Base-by-base conservation (phyloP, 2,888 invertebrate species). In the Sussaba pulchella region DNA sequence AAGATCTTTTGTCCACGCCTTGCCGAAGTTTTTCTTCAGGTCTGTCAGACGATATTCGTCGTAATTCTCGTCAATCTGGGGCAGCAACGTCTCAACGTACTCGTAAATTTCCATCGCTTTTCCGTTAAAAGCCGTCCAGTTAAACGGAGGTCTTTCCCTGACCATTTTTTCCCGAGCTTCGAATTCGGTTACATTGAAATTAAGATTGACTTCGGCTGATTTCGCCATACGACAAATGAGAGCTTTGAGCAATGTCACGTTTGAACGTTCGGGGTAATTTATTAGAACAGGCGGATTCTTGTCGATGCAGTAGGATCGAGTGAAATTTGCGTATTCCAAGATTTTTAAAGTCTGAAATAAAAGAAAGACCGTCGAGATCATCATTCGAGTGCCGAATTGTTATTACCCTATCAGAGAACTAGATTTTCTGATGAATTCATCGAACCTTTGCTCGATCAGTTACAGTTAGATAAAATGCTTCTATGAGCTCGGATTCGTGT, bases 51-150 rank as follows among this genome's bases (percentile, higher is more conserved):
- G 79, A 8, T 77, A 70, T 8, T 70, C 45, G 31, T 85, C 79
- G 41, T 86, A 80, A 2, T 80, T 47, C 2, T 85, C 57, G 70
- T 87, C 83, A 26, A 87, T 73, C 24, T 85, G 84, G 6, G 88
- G 87, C 4, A 90, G 59, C 41, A 89, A 24, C 0, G 83, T 82
- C 69, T 91, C 90, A 61, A 91, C 83, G 66, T 90, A 86, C 3
- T 83, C 82, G 70, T 91, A 90, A 83, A 91, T 87, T 52, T 85
- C 82, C 26, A 91, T 71, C 10, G 83, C 64, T 66, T 87, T 87
- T 31, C 81, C 85, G 73, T 91, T 91, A 67, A 91, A 89, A 0
- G 75, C 59, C 0, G 90, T 91, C 91, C 91, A 91, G 47, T 91
- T 88, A 75, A 89, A 90, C 0, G 81, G 19, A 3, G 76, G 76